phyloP scores from a whole-genome alignment of 2,888 invertebrate species.

The Parnassius orleans region DNA sequence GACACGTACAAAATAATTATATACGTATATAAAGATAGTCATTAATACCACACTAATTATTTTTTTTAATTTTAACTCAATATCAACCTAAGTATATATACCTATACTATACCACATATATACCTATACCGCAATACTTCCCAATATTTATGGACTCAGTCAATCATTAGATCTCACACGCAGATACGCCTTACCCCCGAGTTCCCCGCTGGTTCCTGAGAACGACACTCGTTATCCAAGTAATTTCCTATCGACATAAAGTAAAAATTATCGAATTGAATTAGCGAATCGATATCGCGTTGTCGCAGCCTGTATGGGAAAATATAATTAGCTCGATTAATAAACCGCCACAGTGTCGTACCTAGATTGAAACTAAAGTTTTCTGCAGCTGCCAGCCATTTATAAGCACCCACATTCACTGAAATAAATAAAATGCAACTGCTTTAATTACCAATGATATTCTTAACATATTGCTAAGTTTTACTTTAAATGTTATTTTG shows the following conservation, averaged over 20 bases:
- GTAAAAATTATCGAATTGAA: constrained; percentile 60
- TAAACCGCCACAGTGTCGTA: constrained; percentile 32
- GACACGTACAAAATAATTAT: too few species aligned
- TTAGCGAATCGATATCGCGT: constrained; percentile 56
- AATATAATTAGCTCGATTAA: constrained; percentile 32
- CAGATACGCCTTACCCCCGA: constrained; percentile 64
- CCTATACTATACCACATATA: too few species aligned
- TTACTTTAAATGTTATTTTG: too few species aligned
- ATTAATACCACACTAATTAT: too few species aligned
- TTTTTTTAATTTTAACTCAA: too few species aligned
- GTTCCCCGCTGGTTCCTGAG: constrained; percentile 65
- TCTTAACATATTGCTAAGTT: too few species aligned
- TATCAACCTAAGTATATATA: too few species aligned
- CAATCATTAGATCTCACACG: constrained; percentile 71
- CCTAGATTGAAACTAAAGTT: constrained; percentile 31
- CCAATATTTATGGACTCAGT: constrained; percentile 51
- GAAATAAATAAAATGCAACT: background rate
- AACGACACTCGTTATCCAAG: constrained; percentile 66
- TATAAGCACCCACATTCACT: constrained; percentile 9
- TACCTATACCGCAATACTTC: constrained; percentile 22
- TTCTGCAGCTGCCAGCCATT: constrained; percentile 15
- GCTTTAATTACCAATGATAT: constrained; percentile 17
- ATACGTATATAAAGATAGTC: too few species aligned
- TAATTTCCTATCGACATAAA: constrained; percentile 48
- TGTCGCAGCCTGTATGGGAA: constrained; percentile 69